A percentile compares a stretch with the other conserved stretches of the same genome.
phyloP scores from a whole-genome alignment of 37 sponge, comb jelly and placozoan species.

The Geodia barretti region DNA sequence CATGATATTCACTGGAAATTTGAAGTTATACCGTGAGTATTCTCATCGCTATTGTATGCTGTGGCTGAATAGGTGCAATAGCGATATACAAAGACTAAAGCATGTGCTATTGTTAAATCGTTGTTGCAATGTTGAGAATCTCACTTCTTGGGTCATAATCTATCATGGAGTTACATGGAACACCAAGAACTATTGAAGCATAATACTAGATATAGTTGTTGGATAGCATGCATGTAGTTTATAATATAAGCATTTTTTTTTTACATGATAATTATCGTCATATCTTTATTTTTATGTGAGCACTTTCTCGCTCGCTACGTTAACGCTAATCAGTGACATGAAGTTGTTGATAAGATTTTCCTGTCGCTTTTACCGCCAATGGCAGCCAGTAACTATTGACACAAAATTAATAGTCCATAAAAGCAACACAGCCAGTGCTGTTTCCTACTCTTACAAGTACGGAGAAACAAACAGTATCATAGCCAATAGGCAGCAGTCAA shows the following conservation, averaged over 20 bases:
- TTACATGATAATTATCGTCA: not conserved
- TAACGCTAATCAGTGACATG: no score
- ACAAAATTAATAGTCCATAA: not conserved
- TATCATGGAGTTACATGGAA: not conserved
- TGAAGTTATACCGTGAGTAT: not conserved
- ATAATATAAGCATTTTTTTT: no score
- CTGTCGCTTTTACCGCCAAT: no score
- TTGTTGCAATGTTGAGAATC: no score
- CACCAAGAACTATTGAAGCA: not conserved
- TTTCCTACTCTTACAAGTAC: not conserved
- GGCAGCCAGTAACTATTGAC: no score
- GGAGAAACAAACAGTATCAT: conserved; percentile 9
- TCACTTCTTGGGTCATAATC: not conserved
- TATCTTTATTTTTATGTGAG: no score
- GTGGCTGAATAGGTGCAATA: not conserved
- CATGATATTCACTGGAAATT: not conserved
- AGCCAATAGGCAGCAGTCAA: not conserved
- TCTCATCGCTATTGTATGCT: not conserved
- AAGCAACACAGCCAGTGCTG: not conserved
- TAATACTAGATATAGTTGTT: not conserved
- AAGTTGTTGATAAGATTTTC: no score
- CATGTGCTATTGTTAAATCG: no score
- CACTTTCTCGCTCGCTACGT: not conserved
- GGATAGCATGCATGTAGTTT: not conserved
- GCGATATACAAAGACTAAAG: not conserved